Conservation (phyloP, 2,888 invertebrate species). For the Desoria tigrina region DNA sequence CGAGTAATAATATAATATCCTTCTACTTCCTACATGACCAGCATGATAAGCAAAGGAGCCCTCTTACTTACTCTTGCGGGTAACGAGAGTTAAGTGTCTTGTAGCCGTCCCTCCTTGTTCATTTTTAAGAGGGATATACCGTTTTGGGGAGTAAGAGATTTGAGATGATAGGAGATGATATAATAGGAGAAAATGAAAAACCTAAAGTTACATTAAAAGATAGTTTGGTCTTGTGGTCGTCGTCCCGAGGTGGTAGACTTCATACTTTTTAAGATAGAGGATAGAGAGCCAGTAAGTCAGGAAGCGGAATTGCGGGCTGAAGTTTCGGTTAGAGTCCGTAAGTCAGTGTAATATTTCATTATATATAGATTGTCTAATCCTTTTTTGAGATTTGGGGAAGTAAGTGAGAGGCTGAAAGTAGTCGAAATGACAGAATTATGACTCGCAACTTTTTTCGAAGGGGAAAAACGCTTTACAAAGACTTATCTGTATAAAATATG, state of each 20-base stretch:
- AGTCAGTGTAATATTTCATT: conserved; percentile 47
- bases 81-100: not conserved
- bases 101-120: not conserved
- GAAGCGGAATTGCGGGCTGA: not conserved
- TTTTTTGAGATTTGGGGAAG: conserved; percentile 46
- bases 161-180: conserved; percentile 23
- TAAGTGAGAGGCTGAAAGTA: conserved; percentile 43
- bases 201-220: conserved; percentile 17
- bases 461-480: conserved; percentile 53
- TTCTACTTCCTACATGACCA: not conserved
- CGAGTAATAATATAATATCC: too few species aligned
- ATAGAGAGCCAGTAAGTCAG: not conserved
- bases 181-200: conserved; percentile 24
- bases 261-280: conserved; percentile 3
- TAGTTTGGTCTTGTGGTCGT: not conserved
- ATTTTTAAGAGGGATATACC: conserved; percentile 9
- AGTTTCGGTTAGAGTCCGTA: not conserved
- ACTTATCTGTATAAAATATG: conserved; percentile 68
- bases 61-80: not conserved
- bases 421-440: conserved; percentile 53
- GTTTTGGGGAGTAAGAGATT: too few species aligned
- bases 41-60: not conserved
- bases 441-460: conserved; percentile 52
- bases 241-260: conserved; percentile 4
- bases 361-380: conserved; percentile 52